phyloP scores from a whole-genome alignment of 2,888 invertebrate species.

The Drosophila nigritarsus region DNA sequence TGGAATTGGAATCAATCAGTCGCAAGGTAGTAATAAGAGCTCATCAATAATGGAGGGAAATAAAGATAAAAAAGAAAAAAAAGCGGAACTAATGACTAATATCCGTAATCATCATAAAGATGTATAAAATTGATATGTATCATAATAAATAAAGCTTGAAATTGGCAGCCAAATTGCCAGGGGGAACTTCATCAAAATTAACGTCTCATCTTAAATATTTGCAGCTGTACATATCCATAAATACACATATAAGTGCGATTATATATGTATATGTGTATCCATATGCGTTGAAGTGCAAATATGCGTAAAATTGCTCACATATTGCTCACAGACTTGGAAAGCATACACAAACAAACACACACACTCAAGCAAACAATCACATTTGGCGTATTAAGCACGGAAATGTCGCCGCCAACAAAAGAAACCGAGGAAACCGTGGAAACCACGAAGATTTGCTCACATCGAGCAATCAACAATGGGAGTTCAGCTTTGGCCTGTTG shows the following conservation, averaged over 20 bases:
- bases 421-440: background rate
- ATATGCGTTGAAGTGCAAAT: conserved; percentile 62
- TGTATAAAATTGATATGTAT: conserved; percentile 46
- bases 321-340: conserved; percentile 22
- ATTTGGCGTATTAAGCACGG: conserved; percentile 52
- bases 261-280: conserved; percentile 10
- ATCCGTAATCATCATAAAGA: conserved; percentile 66
- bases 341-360: conserved; percentile 21
- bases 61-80: conserved; percentile 24
- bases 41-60: conserved; percentile 16
- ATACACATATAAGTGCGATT: conserved; percentile 12
- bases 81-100: conserved; percentile 63
- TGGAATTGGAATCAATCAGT: conserved; percentile 42
- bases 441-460: background rate
- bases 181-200: conserved; percentile 70
- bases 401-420: conserved; percentile 41
- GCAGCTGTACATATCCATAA: conserved; percentile 6
- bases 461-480: background rate
- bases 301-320: conserved; percentile 69
- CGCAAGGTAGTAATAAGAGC: conserved; percentile 3
- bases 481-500: background rate
- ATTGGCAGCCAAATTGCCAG: conserved; percentile 53
- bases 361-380: conserved; percentile 26
- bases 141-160: conserved; percentile 30
- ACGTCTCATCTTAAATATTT: conserved; percentile 69